phyloP scores from a whole-genome alignment of 2,888 invertebrate genomes.

The Drosophila neotestacea region DNA sequence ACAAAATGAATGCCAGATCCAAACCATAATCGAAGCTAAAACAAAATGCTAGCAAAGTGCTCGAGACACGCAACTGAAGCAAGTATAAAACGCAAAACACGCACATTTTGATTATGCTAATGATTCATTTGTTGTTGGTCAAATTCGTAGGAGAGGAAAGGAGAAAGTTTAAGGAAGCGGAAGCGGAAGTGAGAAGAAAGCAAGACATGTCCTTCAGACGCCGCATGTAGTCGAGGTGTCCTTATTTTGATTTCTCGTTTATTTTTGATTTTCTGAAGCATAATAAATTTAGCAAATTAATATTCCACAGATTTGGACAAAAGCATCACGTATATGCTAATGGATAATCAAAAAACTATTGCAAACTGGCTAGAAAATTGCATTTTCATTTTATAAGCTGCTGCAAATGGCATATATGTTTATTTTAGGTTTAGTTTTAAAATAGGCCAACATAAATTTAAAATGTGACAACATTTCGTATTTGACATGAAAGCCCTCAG shows the following conservation, averaged over 20 bases:
- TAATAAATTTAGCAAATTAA: conserved; percentile 2
- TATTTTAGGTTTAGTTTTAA: conserved; percentile 5
- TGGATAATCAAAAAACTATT: conserved; percentile 18
- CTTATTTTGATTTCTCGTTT: conserved; percentile 44
- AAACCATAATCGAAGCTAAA: not conserved
- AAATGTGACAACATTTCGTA: not conserved
- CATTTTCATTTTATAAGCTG: not conserved
- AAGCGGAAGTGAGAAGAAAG: conserved; percentile 24
- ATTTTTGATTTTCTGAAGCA: conserved; percentile 15
- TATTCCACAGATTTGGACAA: not conserved
- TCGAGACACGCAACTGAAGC: conserved; percentile 56
- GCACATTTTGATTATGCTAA: conserved; percentile 78
- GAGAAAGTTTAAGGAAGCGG: conserved; percentile 35
- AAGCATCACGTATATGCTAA: conserved; percentile 5
- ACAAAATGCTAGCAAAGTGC: conserved; percentile 63
- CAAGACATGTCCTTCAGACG: conserved; percentile 41
- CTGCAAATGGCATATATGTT: conserved; percentile 2
- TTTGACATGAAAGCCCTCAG: not conserved
- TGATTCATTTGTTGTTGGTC: conserved; percentile 54
- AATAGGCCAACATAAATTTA: conserved; percentile 3
- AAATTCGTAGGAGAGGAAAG: conserved; percentile 5
- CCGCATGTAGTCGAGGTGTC: conserved; percentile 24
- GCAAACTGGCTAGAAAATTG: conserved; percentile 3
- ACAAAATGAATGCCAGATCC: conserved; percentile 8
- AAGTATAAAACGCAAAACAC: conserved; percentile 55